These are phyloP conservation scores for Beaufortia kweichowensis DNA, from an alignment of 2,113 vertebrate genomes.

Conservation along the genomic window DNA sequence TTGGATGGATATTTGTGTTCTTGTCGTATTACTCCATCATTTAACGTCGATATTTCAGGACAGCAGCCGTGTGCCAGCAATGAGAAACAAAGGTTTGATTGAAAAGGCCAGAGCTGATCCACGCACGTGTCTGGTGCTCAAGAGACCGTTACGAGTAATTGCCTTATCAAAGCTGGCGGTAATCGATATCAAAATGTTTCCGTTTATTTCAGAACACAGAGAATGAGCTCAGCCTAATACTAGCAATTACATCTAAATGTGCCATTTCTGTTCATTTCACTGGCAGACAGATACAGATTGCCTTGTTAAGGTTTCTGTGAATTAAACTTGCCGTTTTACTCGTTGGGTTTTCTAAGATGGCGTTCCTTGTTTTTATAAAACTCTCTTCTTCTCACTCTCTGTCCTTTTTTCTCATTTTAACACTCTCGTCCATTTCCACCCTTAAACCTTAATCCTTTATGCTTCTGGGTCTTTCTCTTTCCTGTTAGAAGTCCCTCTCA, in stretches of 20 bases:
- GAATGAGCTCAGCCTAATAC: slow-evolving; percentile 15
- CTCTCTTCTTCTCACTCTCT: slow-evolving; percentile 9
- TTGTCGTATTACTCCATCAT: neutral
- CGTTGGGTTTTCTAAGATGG: neutral
- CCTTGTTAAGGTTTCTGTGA: slow-evolving; percentile 14
- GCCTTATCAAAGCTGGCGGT: slow-evolving; percentile 27
- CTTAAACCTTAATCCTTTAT: slow-evolving; percentile 11
- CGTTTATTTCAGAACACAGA: slow-evolving; percentile 13
- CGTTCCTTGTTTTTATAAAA: neutral
- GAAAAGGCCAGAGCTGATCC: slow-evolving; percentile 9
- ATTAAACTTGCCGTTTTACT: neutral
- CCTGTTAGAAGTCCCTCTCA: slow-evolving; percentile 9
- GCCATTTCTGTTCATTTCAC: neutral
- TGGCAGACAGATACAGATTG: neutral
- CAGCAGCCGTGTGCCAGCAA: neutral
- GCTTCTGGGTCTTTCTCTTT: neutral
- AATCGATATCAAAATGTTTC: slow-evolving; percentile 42
- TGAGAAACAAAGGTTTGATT: slow-evolving; percentile 18
- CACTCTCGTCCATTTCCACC: neutral
- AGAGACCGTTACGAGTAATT: slow-evolving; percentile 27
- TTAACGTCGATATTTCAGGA: neutral
- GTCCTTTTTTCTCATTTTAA: slow-evolving; percentile 4
- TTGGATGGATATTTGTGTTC: neutral
- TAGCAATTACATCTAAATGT: slow-evolving; percentile 32
- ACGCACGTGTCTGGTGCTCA: neutral